Evolutionary conservation across 2,888 invertebrate species (phyloP).

Genomic region (Polymixis lichenea): DNA sequence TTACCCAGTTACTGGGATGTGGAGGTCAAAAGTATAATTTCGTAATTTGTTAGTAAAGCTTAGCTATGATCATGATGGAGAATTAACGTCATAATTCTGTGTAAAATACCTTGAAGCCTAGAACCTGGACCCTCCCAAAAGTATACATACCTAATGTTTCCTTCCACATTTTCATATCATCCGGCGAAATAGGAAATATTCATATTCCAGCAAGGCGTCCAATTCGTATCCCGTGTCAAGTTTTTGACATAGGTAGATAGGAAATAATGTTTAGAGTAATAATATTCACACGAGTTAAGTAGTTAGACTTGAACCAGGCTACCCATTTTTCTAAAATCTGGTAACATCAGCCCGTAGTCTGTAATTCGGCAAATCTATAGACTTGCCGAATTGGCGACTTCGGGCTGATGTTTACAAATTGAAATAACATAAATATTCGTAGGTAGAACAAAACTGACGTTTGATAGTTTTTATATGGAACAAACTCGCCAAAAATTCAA

Average conservation of each 20-base stretch:
- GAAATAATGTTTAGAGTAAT: constrained; percentile 30
- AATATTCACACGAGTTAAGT: constrained; percentile 27
- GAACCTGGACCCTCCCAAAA: not conserved
- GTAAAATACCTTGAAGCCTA: not conserved
- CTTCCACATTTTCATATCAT: constrained; percentile 25
- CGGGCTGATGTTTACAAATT: not conserved
- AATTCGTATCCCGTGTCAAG: constrained; percentile 60
- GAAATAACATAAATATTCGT: not conserved
- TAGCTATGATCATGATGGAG: not conserved
- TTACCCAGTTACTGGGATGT: too few species aligned
- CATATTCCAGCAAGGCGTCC: constrained; percentile 50
- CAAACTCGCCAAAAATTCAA: not conserved
- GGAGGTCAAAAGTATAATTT: too few species aligned
- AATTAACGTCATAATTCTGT: not conserved
- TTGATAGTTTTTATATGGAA: not conserved
- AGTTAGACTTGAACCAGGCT: not conserved
- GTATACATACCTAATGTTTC: not conserved
- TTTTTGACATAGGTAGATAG: constrained; percentile 59
- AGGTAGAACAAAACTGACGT: not conserved
- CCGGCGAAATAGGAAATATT: constrained; percentile 42
- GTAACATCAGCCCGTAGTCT: too few species aligned
- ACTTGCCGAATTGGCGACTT: not conserved
- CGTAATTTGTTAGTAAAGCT: not conserved
- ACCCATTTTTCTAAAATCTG: constrained; percentile 3
- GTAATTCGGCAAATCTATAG: too few species aligned